These are phyloP conservation scores for Squalus acanthias DNA, from an alignment of 2,797 vertebrate species.

Conservation along the genomic window DNA sequence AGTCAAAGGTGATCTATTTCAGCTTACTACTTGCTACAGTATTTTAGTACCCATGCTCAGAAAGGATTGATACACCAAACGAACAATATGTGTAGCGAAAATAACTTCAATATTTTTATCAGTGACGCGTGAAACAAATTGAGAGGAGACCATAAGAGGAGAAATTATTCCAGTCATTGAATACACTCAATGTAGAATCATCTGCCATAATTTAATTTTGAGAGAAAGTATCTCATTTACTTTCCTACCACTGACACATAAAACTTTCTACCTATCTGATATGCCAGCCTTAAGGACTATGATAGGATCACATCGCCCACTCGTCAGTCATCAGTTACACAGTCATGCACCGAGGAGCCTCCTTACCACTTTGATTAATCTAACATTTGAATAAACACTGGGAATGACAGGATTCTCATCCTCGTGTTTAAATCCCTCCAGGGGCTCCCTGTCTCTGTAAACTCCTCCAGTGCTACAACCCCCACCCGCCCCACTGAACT, in stretches of 20 bases:
- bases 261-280: neutral
- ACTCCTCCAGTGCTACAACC: neutral
- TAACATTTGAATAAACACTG: neutral
- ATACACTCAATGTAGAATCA: neutral
- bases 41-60: neutral
- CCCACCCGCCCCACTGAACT: neutral
- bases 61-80: neutral
- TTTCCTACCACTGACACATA: neutral
- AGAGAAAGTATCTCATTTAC: neutral
- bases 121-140: neutral
- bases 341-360: neutral
- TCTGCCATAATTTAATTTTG: neutral
- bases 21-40: neutral
- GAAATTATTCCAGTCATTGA: constrained; percentile 6
- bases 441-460: neutral
- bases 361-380: neutral
- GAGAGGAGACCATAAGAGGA: neutral
- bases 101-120: neutral
- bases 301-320: neutral
- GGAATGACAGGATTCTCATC: neutral
- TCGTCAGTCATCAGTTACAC: neutral
- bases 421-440: neutral
- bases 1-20: neutral
- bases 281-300: neutral
- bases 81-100: neutral